Conservation (phyloP, 2,888 invertebrate species). For the Drosophila cracens region DNA sequence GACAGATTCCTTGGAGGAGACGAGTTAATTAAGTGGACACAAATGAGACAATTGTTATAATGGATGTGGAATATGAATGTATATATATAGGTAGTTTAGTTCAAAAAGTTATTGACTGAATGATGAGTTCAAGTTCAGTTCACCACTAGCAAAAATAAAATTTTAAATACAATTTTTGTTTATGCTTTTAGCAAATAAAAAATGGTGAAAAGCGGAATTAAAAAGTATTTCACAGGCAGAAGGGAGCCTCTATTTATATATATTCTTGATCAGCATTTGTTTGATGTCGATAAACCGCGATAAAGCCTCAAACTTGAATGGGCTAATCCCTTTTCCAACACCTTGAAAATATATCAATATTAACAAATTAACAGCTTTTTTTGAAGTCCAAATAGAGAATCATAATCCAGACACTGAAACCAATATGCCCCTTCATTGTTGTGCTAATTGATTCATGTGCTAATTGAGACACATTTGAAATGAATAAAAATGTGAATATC, state of each 20-base stretch:
- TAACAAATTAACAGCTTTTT: neutral
- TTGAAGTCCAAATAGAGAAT: neutral
- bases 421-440: neutral
- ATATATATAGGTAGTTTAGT: neutral
- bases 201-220: neutral
- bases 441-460: neutral
- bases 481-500: neutral
- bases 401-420: neutral
- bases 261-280: neutral
- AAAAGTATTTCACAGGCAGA: neutral
- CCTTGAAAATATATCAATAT: neutral
- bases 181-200: neutral
- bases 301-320: neutral
- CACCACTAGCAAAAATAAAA: neutral
- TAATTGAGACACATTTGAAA: neutral
- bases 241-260: neutral
- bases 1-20: constrained; percentile 28
- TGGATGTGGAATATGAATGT: neutral
- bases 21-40: constrained; percentile 38
- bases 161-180: neutral
- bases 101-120: neutral
- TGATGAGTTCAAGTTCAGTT: neutral
- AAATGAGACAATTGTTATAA: neutral
- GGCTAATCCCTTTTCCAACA: no score
- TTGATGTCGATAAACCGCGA: neutral